Evolutionary conservation across 1,140 invertebrate species (phyloP).

Genomic region (Kradibia gibbosae): DNA sequence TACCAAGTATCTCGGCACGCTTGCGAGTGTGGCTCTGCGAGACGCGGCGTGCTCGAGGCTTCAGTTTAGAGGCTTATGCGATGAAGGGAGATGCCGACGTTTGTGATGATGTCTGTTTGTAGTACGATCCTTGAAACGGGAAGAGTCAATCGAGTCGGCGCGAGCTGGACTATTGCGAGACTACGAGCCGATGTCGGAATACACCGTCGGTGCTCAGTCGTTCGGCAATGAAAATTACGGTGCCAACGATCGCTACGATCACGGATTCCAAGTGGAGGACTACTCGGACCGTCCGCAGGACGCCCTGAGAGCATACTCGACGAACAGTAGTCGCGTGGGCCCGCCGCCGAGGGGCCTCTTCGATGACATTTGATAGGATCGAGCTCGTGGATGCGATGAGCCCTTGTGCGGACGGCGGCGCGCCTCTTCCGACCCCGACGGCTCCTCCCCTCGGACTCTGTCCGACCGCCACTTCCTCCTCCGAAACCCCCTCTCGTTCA

Average conservation of each 20-base stretch:
- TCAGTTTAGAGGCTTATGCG: no score
- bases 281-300: slow-evolving; percentile 65
- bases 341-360: slow-evolving; percentile 86
- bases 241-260: slow-evolving; percentile 68
- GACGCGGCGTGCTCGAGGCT: neutral
- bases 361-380: slow-evolving; percentile 81
- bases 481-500: no score
- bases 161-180: slow-evolving; percentile 76
- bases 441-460: no score
- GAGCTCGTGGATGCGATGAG: neutral
- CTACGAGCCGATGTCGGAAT: slow-evolving; percentile 77
- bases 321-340: slow-evolving; percentile 70
- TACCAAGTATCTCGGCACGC: neutral
- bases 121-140: slow-evolving; percentile 71
- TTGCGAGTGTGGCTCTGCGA: slow-evolving; percentile 6
- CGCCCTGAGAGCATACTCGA: slow-evolving; percentile 58
- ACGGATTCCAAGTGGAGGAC: slow-evolving; percentile 64
- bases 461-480: no score
- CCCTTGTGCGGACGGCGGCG: no score
- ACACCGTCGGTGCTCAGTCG: slow-evolving; percentile 69
- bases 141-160: slow-evolving; percentile 76
- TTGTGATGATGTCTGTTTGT: slow-evolving; percentile 50
- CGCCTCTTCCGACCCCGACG: no score
- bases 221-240: slow-evolving; percentile 72
- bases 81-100: slow-evolving; percentile 32